These are phyloP conservation scores for Physocephala rufipes DNA, from an alignment of 2,888 invertebrate genomes.

Conservation along the genomic window DNA sequence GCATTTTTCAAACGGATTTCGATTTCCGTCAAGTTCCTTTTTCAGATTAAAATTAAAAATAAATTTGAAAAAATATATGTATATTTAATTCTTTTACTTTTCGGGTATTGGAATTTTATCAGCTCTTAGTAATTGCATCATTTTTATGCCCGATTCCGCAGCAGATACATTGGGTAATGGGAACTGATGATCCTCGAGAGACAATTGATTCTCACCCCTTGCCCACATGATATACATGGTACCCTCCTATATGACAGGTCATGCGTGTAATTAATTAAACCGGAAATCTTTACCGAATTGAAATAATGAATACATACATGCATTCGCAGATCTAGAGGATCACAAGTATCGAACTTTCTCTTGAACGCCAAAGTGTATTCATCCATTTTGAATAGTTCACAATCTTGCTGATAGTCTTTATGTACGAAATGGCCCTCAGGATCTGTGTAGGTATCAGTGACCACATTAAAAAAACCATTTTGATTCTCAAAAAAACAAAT, in stretches of 20 bases:
- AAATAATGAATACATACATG: slow-evolving; percentile 56
- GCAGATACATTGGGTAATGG: slow-evolving; percentile 62
- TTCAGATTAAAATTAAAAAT: not conserved
- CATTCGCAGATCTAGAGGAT: slow-evolving; percentile 70
- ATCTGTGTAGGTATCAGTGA: slow-evolving; percentile 79
- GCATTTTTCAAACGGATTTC: slow-evolving; percentile 74
- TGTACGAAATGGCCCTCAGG: slow-evolving; percentile 72
- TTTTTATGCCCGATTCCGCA: slow-evolving; percentile 76
- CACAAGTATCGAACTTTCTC: slow-evolving; percentile 87
- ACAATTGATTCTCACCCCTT: slow-evolving; percentile 77
- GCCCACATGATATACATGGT: slow-evolving; percentile 91
- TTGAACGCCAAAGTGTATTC: slow-evolving; percentile 78
- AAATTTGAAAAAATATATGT: not conserved
- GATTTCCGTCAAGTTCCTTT: slow-evolving; percentile 68
- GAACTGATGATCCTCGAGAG: slow-evolving; percentile 62
- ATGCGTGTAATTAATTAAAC: slow-evolving; percentile 21
- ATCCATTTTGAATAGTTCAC: slow-evolving; percentile 69
- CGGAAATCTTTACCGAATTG: not conserved
- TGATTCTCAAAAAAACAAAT: slow-evolving; percentile 81
- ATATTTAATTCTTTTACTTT: slow-evolving; percentile 54
- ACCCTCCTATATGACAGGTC: slow-evolving; percentile 73
- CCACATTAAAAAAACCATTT: slow-evolving; percentile 64
- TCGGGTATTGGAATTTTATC: slow-evolving; percentile 65
- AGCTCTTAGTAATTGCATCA: slow-evolving; percentile 74
- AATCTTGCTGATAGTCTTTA: slow-evolving; percentile 79